A percentile compares a stretch with the other conserved stretches of the same genome.
Conservation (phyloP, 2,888 invertebrate species). For the Schizotus pectinicornis region DNA sequence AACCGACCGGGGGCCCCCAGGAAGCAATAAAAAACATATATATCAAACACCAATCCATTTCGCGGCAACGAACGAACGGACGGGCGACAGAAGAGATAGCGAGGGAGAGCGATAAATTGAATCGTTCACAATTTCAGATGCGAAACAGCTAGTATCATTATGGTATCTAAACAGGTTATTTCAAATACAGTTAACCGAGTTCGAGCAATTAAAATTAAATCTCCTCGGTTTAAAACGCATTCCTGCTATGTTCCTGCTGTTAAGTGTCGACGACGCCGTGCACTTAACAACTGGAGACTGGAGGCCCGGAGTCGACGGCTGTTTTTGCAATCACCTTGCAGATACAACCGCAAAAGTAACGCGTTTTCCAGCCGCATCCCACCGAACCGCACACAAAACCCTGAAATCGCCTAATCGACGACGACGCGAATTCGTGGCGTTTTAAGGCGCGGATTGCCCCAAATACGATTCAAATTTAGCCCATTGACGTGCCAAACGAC, state of each 20-base stretch:
- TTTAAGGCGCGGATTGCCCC: no score
- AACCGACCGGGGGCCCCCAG: background rate
- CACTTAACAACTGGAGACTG: no score
- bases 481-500: no score
- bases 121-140: no score
- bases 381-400: no score
- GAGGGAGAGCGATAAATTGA: no score
- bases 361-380: no score
- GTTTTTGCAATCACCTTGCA: no score
- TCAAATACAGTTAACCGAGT: slow-evolving; percentile 38
- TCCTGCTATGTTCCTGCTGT: slow-evolving; percentile 16
- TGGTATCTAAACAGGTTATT: slow-evolving; percentile 37
- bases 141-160: slow-evolving; percentile 17
- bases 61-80: background rate
- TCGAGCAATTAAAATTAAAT: slow-evolving; percentile 40
- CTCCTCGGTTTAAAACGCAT: slow-evolving; percentile 26
- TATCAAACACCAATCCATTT: background rate
- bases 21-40: background rate
- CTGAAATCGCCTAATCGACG: no score
- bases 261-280: slow-evolving; percentile 8
- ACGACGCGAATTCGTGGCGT: no score
- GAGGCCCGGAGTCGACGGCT: background rate
- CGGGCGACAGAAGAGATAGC: background rate
- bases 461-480: no score
- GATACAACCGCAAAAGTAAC: no score